A percentile compares a stretch with the other conserved stretches of the same genome.
Evolutionary conservation across 2,888 invertebrate genomes (phyloP).

Genomic region (Cabera pusaria): DNA sequence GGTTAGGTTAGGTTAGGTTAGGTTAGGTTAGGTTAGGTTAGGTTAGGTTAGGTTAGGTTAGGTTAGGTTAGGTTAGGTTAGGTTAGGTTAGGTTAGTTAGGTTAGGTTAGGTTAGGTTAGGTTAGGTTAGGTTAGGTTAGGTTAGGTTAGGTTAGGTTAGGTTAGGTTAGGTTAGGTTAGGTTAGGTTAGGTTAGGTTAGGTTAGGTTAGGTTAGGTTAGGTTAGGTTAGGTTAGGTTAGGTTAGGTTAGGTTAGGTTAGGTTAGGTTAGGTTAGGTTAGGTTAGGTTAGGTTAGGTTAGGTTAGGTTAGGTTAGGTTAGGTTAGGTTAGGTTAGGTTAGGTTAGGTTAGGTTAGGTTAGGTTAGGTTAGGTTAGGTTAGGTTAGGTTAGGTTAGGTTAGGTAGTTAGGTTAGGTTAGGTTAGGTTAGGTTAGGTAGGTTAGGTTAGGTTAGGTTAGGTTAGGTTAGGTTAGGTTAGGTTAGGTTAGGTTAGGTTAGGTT

Average conservation of each 20-base stretch:
- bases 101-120: slow-evolving; percentile 34
- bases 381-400: slow-evolving; percentile 22
- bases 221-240: slow-evolving; percentile 25
- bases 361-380: slow-evolving; percentile 24
- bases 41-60: slow-evolving; percentile 29
- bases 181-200: slow-evolving; percentile 27
- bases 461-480: slow-evolving; percentile 27
- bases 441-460: slow-evolving; percentile 28
- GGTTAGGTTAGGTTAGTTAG: slow-evolving; percentile 31
- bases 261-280: slow-evolving; percentile 50
- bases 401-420: slow-evolving; percentile 25
- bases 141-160: slow-evolving; percentile 28
- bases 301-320: slow-evolving; percentile 25
- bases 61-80: slow-evolving; percentile 30
- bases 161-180: slow-evolving; percentile 26
- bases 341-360: slow-evolving; percentile 28
- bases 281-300: slow-evolving; percentile 48
- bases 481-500: slow-evolving; percentile 22
- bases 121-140: slow-evolving; percentile 30
- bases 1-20: slow-evolving; percentile 20
- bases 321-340: slow-evolving; percentile 25
- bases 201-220: slow-evolving; percentile 17
- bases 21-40: slow-evolving; percentile 22
- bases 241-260: slow-evolving; percentile 48
- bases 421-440: slow-evolving; percentile 27